Evolutionary conservation across 2,797 vertebrate species (phyloP).

Genomic region (Enteromius treurensis): DNA sequence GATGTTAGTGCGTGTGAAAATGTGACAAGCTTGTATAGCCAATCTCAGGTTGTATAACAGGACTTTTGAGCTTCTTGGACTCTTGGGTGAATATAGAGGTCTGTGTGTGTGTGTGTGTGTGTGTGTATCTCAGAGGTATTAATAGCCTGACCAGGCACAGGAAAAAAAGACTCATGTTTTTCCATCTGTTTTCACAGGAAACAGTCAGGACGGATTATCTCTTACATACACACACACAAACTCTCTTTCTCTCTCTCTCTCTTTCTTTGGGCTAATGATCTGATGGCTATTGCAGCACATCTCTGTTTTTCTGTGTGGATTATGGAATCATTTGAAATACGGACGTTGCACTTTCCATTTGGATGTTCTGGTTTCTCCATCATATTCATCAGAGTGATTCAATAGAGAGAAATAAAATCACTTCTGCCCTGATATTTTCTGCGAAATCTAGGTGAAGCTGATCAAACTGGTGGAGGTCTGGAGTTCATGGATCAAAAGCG

Average conservation of each 20-base stretch:
- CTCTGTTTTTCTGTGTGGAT: slow-evolving; percentile 23
- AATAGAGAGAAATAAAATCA: background rate
- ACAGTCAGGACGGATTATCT: slow-evolving; percentile 78
- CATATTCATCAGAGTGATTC: slow-evolving; percentile 32
- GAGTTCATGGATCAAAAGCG: slow-evolving; percentile 24
- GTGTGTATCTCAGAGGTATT: slow-evolving; percentile 68
- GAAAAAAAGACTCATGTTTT: slow-evolving; percentile 70
- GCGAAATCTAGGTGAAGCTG: background rate
- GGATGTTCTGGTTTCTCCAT: slow-evolving; percentile 22
- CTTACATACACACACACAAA: slow-evolving; percentile 67
- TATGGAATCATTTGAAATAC: slow-evolving; percentile 33
- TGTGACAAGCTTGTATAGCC: slow-evolving; percentile 22
- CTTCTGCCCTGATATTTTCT: slow-evolving; percentile 9
- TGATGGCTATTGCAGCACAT: slow-evolving; percentile 40
- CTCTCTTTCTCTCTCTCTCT: slow-evolving; percentile 45
- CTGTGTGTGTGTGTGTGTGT: slow-evolving; percentile 49
- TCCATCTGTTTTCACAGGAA: slow-evolving; percentile 80
- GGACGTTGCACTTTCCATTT: slow-evolving; percentile 27
- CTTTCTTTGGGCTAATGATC: slow-evolving; percentile 38
- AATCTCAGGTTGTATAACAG: slow-evolving; percentile 47
- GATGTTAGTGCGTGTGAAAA: slow-evolving; percentile 25
- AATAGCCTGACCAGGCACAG: slow-evolving; percentile 75
- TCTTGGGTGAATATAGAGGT: slow-evolving; percentile 40
- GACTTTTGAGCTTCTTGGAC: slow-evolving; percentile 36
- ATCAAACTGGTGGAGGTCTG: slow-evolving; percentile 1